Evolutionary conservation across 2,888 invertebrate species (phyloP), one percentile per base, ranked within the genome.

Genomic region (Erebia ligea): DNA sequence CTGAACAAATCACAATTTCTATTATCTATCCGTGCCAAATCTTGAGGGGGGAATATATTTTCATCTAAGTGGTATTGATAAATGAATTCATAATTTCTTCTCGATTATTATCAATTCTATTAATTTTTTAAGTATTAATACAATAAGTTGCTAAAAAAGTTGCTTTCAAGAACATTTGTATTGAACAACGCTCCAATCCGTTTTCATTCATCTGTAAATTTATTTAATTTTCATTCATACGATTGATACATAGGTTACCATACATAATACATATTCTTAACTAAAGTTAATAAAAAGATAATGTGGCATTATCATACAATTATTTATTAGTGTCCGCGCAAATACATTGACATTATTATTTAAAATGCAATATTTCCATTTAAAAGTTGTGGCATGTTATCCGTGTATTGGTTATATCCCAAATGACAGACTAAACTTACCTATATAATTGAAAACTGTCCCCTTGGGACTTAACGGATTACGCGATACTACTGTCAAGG

Each of bases 381-480:
- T 42, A 73, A 64, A 73, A 68, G 68, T 70, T 67, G 68, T 69
- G 64, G 68, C 74, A 72, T 69, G 69, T 69, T 73, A 75, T 74
- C 74, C 72, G 64, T 74, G 79, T 79, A 79, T 76, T 68, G 74
- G 74, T 80, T 79, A 84, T 80, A 79, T 84, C 81, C 79, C 78
- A 76, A 81, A 78, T 78, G 82, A 76, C 80, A 76, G 80, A 80
- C 78, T 82, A 84, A 82, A 84, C 85, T 86, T 86, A 87, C 86
- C 86, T 84, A 45, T 45, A 81, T 86, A 81, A 82, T 82, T 81
- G 79, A 79, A 77, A 82, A 85, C 80, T 86, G 87, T 87, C 90
- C 90, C 90, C 90, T 85, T 83, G 80, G 82, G 84, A 84, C 86
- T 86, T 84, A 86, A 83, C 86, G 88, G 87, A 90, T 90, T 90